Base-by-base conservation (phyloP, 1,140 invertebrate genomes). In the Gonatopus flavifemur region DNA sequence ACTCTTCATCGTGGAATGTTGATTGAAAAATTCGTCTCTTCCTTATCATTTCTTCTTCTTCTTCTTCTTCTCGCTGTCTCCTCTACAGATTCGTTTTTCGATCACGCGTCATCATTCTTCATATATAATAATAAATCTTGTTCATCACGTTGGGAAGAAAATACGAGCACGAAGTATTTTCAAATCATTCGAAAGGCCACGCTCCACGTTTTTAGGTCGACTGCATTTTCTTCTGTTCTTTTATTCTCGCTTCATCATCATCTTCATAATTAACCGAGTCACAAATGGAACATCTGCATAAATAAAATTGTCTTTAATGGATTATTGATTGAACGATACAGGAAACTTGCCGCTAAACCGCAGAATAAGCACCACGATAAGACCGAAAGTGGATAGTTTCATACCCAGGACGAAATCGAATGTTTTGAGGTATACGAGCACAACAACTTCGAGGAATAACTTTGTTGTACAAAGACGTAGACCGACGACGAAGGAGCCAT, bases 281-380 rank as follows among this genome's bases (percentile, higher is more conserved):
- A 63, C 32, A 48, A 67, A 66, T 64, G 30, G n/a, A n/a, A n/a
- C n/a, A n/a, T n/a, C n/a, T n/a, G n/a, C n/a, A n/a, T n/a, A n/a
- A n/a, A n/a, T n/a, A n/a, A n/a, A n/a, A n/a, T n/a, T n/a, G n/a
- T n/a, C n/a, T n/a, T n/a, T n/a, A n/a, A n/a, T n/a, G n/a, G n/a
- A n/a, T n/a, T n/a, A n/a, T n/a, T 39, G 54, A 43, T 67, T 67
- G 43, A 56, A 62, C 58, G 52, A 71, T 44, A n/a, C 57, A 71
- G 71, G 70, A 72, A 56, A 62, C 57, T 43, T 61, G 33, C 42
- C 43, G 30, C 64, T 66, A 35, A 62, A 56, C 20, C 69, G 70
- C 57, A 76, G 62, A 66, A 76, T 67, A 74, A 80, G 66, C 62
- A 76, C 66, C 33, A 79, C 69, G 64, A 43, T 79, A 74, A 64